Base-by-base conservation (phyloP, 2,888 invertebrate species). In the Mechanitis mazaeus region DNA sequence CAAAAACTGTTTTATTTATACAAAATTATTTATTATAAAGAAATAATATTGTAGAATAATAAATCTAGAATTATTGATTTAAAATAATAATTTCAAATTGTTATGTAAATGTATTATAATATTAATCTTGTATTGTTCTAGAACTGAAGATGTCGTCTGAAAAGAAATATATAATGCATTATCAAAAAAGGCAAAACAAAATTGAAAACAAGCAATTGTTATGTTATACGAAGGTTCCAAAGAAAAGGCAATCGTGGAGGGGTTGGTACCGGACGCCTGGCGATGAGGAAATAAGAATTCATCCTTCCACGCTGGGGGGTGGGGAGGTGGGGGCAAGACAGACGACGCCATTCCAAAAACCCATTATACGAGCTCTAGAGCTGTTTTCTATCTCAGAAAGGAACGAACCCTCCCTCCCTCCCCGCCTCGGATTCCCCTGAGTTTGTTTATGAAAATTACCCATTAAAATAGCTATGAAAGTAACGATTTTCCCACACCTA, bases 271-370 rank as follows among this genome's bases (percentile, higher is more conserved):
- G 89, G 89, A 88, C 87, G 87, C 82, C 84, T 80, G 71, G 76
- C 87, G 88, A 90, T 88, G 89, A 88, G 89, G 89, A 89, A 90
- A 90, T 90, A 89, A 90, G 90, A 90, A 90, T 90, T 90, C 90
- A 90, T 91, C 90, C 89, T 87, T 87, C 87, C 87, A 83, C 86
- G 85, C 84, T 64, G 68, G 68, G 71, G 73, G 74, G 74, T 73
- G 72, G 77, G 76, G 75, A 80, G 82, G 78, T 79, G 85, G 87
- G 85, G 83, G 84, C 85, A 92, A 92, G 93, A 92, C 91, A 92
- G 92, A 92, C 92, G 92, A 92, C 91, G 92, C 92, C 92, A 93
- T 93, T 93, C 92, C 93, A 91, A 91, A 92, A 92, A 92, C 91
- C 92, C 92, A 92, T 92, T 92, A 92, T 92, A 92, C 92, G 90